Conservation (phyloP, 2,797 vertebrate genomes). For the Leuciscus waleckii region DNA sequence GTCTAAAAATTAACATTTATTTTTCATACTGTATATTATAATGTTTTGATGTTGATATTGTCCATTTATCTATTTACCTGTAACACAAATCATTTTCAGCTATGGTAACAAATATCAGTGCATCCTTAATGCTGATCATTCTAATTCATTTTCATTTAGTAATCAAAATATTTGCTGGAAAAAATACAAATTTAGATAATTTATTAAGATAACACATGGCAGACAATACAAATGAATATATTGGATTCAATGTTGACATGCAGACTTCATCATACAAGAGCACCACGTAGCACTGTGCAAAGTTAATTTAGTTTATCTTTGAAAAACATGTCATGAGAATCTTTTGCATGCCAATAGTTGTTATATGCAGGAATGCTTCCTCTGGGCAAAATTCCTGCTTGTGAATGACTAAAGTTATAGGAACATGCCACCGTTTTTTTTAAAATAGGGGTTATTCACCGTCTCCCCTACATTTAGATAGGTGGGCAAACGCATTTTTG, state of each 20-base stretch:
- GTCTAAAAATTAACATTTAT: not conserved
- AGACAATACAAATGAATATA: not conserved
- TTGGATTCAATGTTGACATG: not conserved
- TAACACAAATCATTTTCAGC: not conserved
- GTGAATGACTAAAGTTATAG: slow-evolving; percentile 11
- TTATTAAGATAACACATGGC: not conserved
- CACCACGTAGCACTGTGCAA: not conserved
- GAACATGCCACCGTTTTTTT: no score
- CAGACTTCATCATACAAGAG: not conserved
- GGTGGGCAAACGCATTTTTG: no score
- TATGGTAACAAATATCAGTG: not conserved
- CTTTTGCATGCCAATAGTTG: not conserved
- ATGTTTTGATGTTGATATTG: not conserved
- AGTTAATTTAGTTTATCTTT: not conserved
- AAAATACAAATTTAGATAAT: not conserved
- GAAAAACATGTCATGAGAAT: not conserved
- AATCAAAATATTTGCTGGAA: not conserved
- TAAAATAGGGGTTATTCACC: no score
- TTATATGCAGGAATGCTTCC: slow-evolving; percentile 5
- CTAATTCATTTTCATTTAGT: not conserved
- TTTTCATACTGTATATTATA: no score
- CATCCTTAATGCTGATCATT: not conserved
- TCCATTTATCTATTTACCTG: not conserved
- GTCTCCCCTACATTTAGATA: no score
- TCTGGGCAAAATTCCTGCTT: slow-evolving; percentile 28